These are phyloP conservation scores for Sebastes steindachneri DNA, from an alignment of 2,797 vertebrate genomes.

Conservation along the genomic window DNA sequence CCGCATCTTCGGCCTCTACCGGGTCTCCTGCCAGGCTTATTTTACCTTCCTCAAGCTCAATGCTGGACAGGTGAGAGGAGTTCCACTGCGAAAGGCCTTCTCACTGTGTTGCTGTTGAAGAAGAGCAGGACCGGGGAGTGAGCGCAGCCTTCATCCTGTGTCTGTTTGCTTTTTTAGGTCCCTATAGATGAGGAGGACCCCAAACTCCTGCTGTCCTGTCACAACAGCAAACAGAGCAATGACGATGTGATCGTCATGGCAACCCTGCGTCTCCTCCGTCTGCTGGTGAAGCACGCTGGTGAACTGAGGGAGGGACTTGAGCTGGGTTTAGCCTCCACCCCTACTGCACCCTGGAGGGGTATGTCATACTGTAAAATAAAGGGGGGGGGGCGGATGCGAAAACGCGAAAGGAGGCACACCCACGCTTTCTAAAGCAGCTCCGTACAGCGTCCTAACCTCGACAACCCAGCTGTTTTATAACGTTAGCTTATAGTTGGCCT, in stretches of 20 bases:
- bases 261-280: slow-evolving; percentile 90
- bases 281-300: slow-evolving; percentile 97
- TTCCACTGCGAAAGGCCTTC: neutral
- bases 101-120: neutral
- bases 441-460: no score
- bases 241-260: slow-evolving; percentile 99
- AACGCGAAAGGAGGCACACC: no score
- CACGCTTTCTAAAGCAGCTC: neutral
- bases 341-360: slow-evolving; percentile 98
- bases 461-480: no score
- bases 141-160: neutral
- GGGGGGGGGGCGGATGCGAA: neutral
- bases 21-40: slow-evolving; percentile 95
- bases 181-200: slow-evolving; percentile 93
- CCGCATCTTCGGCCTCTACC: slow-evolving; percentile 96
- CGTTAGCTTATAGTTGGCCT: no score
- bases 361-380: neutral
- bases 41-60: slow-evolving; percentile 99
- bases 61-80: slow-evolving; percentile 89
- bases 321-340: slow-evolving; percentile 94
- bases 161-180: slow-evolving; percentile 75
- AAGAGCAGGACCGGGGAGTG: neutral
- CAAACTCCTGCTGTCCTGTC: slow-evolving; percentile 84
- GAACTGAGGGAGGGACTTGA: slow-evolving; percentile 95
- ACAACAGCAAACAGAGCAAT: slow-evolving; percentile 92